Percentiles rank a stretch among this genome's conserved stretches.
Conservation (phyloP, 1,140 invertebrate genomes). For the Drosophila jambulina region DNA sequence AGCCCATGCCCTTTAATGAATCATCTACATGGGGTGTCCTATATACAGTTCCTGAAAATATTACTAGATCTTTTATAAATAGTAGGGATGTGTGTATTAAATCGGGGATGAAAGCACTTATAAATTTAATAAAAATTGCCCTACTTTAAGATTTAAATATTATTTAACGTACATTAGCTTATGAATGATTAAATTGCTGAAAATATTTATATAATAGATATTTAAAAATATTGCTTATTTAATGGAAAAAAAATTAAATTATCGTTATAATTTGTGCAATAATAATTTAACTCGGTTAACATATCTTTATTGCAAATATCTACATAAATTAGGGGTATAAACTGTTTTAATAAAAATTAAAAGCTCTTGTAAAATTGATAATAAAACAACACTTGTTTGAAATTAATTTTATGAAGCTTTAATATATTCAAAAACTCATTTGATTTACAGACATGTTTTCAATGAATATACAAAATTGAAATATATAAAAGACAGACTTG, state of each 20-base stretch:
- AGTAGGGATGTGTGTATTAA: not conserved
- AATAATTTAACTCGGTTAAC: too few species aligned
- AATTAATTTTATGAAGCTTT: not conserved
- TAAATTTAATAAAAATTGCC: not conserved
- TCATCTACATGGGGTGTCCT: conserved; percentile 14
- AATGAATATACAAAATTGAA: too few species aligned
- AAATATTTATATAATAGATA: not conserved
- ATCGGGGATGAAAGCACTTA: too few species aligned
- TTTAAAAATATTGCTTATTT: too few species aligned
- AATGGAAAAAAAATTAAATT: not conserved
- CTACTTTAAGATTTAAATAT: not conserved
- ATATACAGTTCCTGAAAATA: not conserved
- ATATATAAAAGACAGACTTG: not conserved
- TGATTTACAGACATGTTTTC: too few species aligned
- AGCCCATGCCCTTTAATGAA: conserved; percentile 16
- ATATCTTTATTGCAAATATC: not conserved
- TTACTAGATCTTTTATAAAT: not conserved
- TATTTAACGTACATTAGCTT: not conserved
- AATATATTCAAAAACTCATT: not conserved
- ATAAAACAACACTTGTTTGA: not conserved
- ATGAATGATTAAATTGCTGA: not conserved
- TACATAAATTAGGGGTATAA: not conserved
- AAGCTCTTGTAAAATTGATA: not conserved
- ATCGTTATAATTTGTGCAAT: not conserved
- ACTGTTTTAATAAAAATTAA: not conserved